These are phyloP conservation scores for Subacronicta megacephala DNA, from an alignment of 2,888 invertebrate species.

Conservation along the genomic window DNA sequence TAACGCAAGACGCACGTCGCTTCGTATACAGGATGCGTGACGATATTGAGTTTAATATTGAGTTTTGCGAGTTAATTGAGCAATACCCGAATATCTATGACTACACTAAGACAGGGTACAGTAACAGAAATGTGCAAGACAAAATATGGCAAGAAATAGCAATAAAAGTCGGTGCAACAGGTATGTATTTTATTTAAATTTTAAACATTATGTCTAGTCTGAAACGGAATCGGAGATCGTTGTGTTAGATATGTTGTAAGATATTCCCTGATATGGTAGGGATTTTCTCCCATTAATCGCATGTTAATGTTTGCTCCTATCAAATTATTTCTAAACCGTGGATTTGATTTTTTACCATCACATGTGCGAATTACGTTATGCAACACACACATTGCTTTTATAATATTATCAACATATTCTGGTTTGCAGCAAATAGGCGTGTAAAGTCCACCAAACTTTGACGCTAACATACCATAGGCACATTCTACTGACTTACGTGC, in stretches of 20 bases:
- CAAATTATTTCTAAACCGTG: slow-evolving; percentile 37
- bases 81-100: slow-evolving; percentile 37
- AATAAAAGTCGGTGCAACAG: slow-evolving; percentile 31
- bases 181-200: slow-evolving; percentile 33
- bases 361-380: slow-evolving; percentile 42
- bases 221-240: slow-evolving; percentile 44
- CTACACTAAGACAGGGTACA: slow-evolving; percentile 35
- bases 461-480: slow-evolving; percentile 30
- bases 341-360: slow-evolving; percentile 39
- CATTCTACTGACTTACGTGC: slow-evolving; percentile 39
- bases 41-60: slow-evolving; percentile 22
- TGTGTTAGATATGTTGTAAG: slow-evolving; percentile 41
- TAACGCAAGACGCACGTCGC: slow-evolving; percentile 39
- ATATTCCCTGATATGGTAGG: slow-evolving; percentile 44
- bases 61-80: slow-evolving; percentile 40
- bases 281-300: slow-evolving; percentile 31
- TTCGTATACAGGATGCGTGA: slow-evolving; percentile 27
- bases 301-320: slow-evolving; percentile 38
- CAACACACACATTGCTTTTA: slow-evolving; percentile 41
- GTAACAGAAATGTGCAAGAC: slow-evolving; percentile 46
- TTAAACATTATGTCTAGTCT: slow-evolving; percentile 32
- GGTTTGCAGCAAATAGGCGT: slow-evolving; percentile 30
- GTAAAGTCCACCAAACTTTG: slow-evolving; percentile 30
- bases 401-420: slow-evolving; percentile 29
- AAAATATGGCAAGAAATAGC: slow-evolving; percentile 43